Conservation (phyloP, 2,888 invertebrate species). For the Baccha elongata region DNA sequence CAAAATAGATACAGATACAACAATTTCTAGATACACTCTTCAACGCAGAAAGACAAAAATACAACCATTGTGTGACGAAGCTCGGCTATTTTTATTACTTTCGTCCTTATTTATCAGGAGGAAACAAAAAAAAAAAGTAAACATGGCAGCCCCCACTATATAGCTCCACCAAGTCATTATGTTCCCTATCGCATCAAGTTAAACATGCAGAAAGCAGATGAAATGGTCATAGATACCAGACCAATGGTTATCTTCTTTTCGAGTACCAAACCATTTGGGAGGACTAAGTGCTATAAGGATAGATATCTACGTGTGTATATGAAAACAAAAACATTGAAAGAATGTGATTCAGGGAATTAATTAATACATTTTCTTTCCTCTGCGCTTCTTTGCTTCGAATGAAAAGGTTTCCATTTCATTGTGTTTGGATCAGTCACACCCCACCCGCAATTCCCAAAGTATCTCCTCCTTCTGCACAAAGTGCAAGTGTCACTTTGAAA, state of each 20-base stretch:
- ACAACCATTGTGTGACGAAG: conserved; percentile 44
- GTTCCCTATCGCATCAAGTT: conserved; percentile 70
- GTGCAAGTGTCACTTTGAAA: conserved; percentile 70
- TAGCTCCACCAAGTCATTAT: conserved; percentile 59
- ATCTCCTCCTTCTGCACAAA: conserved; percentile 5
- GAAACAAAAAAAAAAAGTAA: conserved; percentile 9
- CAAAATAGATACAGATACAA: conserved; percentile 41
- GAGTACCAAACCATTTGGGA: conserved; percentile 15
- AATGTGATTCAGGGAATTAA: conserved; percentile 76
- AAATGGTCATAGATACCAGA: conserved; percentile 62
- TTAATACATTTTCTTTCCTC: conserved; percentile 74
- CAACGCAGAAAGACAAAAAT: conserved; percentile 35
- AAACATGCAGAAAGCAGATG: conserved; percentile 66
- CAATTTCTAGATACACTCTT: conserved; percentile 48
- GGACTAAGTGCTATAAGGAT: conserved; percentile 58
- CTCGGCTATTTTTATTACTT: conserved; percentile 69
- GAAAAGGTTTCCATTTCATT: conserved; percentile 63
- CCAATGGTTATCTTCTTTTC: conserved; percentile 48
- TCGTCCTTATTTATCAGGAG: conserved; percentile 40
- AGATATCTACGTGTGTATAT: conserved; percentile 34
- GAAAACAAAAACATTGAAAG: conserved; percentile 65
- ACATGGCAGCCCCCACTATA: conserved; percentile 19
- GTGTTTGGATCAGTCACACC: conserved; percentile 49
- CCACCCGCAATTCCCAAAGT: conserved; percentile 20
- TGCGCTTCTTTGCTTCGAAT: conserved; percentile 15